Evolutionary conservation across 2,888 invertebrate genomes (phyloP), one percentile per base, ranked within the genome.

Genomic region (Pseudococcus jackbeardsleyi): DNA sequence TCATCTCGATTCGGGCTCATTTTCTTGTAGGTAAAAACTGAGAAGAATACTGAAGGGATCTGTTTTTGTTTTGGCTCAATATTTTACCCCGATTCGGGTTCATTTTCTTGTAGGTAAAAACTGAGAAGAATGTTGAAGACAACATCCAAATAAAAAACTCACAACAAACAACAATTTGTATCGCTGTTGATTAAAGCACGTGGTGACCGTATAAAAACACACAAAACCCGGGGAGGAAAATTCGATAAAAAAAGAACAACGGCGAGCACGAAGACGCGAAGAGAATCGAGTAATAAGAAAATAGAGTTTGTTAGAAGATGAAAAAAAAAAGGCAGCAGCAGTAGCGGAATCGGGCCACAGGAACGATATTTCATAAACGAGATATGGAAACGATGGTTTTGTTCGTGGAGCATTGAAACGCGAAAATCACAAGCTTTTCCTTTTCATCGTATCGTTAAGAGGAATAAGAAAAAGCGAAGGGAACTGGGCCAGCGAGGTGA

Each of bases 351-450:
- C 26, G 26, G 26, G 26, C 26, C 26, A 33, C 1, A 33, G 42
- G 26, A 39, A 79, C 79, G 42, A 79, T 79, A 79, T 79, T 79
- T 79, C 79, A 79, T 79, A 79, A 79, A 79, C 79, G 79, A 79
- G 79, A 79, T 79, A 79, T 79, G 79, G 79, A 79, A 79, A 79
- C 79, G 79, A 79, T 79, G 42, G 79, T 46, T 79, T 42, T 79
- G 79, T 79, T 79, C 79, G 42, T 19, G 9, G n/a, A 79, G 19
- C 42, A 42, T 42, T 79, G 79, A 42, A 79, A 79, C 79, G 79
- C 79, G 79, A 79, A 79, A 79, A 79, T 79, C 79, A 79, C 42
- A n/a, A 42, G 79, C 79, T 19, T 79, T 79, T 72, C 33, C 12
- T 39, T 72, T 79, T 79, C 77, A 77, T 77, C 77, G 77, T 39